phyloP scores from a whole-genome alignment of 92 coral and sea anemone genomes.

The Muricea muricata region DNA sequence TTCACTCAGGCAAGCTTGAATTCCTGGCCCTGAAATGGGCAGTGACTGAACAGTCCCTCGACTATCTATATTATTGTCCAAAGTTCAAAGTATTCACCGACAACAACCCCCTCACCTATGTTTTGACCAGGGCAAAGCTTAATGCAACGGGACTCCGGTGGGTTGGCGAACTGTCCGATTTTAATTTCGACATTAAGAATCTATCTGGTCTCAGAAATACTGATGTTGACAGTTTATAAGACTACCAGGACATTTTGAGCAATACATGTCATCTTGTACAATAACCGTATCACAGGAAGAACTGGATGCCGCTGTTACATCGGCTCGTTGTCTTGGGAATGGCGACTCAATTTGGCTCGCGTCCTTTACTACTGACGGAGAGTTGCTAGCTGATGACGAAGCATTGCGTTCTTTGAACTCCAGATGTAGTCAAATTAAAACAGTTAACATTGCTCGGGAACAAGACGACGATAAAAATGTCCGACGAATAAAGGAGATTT shows the following conservation, averaged over 20 bases:
- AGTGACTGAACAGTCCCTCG: not conserved
- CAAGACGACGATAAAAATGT: not conserved
- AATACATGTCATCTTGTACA: not conserved
- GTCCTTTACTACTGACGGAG: not conserved
- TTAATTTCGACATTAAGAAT: too few species aligned
- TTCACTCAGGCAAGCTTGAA: constrained; percentile 37
- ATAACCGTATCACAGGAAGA: not conserved
- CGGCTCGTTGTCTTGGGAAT: not conserved
- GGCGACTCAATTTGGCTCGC: not conserved
- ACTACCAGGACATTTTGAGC: not conserved
- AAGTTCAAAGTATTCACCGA: not conserved
- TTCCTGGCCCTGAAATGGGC: not conserved
- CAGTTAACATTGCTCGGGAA: not conserved
- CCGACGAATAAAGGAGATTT: not conserved
- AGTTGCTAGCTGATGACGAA: not conserved
- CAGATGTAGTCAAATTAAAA: not conserved
- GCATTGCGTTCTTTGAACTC: not conserved
- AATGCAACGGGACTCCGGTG: too few species aligned
- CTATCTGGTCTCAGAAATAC: too few species aligned
- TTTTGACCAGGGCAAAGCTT: too few species aligned
- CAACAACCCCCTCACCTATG: too few species aligned
- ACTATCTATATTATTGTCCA: not conserved
- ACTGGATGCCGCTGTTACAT: not conserved
- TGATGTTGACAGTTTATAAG: not conserved
- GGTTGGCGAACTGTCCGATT: too few species aligned